phyloP scores from a whole-genome alignment of 2,888 invertebrate species.

The Drosophila anceps region DNA sequence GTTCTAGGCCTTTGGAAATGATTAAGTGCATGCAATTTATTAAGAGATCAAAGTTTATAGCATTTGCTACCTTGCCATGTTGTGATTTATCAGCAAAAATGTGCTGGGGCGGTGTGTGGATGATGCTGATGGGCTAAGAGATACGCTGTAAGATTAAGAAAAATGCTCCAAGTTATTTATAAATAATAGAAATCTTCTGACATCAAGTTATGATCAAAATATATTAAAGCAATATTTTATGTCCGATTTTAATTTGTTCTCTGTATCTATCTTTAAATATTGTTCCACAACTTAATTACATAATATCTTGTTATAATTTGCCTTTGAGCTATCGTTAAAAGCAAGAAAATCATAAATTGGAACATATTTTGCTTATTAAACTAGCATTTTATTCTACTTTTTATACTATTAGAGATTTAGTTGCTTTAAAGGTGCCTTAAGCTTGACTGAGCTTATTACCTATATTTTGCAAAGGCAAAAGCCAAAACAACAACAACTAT shows the following conservation, averaged over 20 bases:
- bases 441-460: background rate
- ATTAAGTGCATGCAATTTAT: conserved; percentile 70
- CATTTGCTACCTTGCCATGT: conserved; percentile 22
- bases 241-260: background rate
- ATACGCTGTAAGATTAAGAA: conserved; percentile 4
- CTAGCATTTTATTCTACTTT: background rate
- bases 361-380: background rate
- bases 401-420: background rate
- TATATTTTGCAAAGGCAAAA: background rate
- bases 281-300: background rate
- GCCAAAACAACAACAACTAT: conserved; percentile 4
- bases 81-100: conserved; percentile 43
- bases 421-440: background rate
- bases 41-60: conserved; percentile 72
- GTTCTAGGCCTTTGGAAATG: conserved; percentile 52
- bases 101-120: background rate
- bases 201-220: background rate
- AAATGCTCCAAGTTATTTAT: background rate
- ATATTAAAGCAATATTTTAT: background rate
- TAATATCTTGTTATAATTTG: too few relatives aligned
- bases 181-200: background rate
- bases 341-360: background rate
- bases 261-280: too few relatives aligned
- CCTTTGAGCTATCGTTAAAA: too few relatives aligned
- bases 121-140: background rate